phyloP scores from a whole-genome alignment of 1,140 invertebrate genomes.

The Magallana gigas region DNA sequence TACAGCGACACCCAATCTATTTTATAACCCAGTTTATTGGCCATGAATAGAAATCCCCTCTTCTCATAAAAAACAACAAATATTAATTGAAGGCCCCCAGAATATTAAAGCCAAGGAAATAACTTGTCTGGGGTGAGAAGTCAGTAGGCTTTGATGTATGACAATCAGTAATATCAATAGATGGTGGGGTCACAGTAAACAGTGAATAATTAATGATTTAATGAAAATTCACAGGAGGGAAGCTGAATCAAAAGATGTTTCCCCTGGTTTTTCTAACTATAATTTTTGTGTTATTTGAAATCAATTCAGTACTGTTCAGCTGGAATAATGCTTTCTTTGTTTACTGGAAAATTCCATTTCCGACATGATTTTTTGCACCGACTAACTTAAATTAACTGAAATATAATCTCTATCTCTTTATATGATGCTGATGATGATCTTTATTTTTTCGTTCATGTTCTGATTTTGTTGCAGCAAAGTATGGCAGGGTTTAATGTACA shows the following conservation, averaged over 20 bases:
- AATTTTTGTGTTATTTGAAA: background rate
- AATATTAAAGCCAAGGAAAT: background rate
- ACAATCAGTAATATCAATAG: background rate
- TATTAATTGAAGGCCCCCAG: constrained; percentile 11
- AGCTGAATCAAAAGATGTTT: background rate
- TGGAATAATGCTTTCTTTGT: background rate
- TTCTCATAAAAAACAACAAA: constrained; percentile 26
- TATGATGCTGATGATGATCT: no score
- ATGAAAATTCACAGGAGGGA: background rate
- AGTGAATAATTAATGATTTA: constrained; percentile 25
- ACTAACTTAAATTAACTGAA: no score
- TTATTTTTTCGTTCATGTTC: no score
- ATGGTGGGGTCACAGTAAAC: background rate
- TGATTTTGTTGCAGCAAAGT: no score
- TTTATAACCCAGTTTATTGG: background rate
- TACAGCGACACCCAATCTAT: background rate
- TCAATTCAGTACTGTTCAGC: background rate
- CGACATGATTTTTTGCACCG: background rate
- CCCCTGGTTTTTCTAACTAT: background rate
- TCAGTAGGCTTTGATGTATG: background rate
- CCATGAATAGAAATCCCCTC: constrained; percentile 12
- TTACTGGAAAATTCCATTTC: background rate
- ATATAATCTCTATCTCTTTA: no score
- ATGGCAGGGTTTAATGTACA: no score
- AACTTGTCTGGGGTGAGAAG: background rate